These are phyloP conservation scores for Vulpes ferrilata DNA, from an alignment of 2,113 vertebrate genomes.

Conservation along the genomic window DNA sequence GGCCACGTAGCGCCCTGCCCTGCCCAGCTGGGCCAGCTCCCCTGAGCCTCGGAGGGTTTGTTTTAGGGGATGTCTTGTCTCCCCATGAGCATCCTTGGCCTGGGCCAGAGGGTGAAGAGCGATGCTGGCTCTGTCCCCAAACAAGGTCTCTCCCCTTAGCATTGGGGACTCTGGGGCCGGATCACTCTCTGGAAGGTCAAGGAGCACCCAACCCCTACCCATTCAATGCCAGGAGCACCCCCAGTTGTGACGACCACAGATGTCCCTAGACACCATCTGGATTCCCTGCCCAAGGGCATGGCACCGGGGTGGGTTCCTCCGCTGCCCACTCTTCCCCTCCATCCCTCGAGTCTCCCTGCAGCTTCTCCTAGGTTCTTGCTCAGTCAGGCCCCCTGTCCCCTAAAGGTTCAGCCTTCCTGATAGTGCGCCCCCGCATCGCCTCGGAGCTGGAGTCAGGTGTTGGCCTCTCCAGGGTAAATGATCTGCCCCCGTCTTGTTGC, in stretches of 20 bases:
- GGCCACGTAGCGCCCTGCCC: not conserved
- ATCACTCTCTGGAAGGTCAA: not conserved
- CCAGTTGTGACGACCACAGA: not conserved
- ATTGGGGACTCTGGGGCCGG: not conserved
- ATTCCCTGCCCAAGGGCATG: not conserved
- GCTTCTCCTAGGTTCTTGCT: not conserved
- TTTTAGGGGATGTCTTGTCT: not conserved
- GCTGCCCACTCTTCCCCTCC: too few species aligned
- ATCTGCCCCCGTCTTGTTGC: fast-evolving
- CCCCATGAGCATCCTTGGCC: not conserved
- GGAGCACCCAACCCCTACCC: not conserved
- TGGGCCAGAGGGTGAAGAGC: too few species aligned
- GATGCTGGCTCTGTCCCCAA: too few species aligned
- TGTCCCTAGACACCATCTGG: not conserved
- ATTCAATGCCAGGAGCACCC: not conserved
- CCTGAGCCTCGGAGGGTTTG: not conserved
- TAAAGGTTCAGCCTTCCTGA: not conserved
- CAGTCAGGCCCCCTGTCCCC: too few species aligned
- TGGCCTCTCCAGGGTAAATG: not conserved
- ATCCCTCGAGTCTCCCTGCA: fast-evolving
- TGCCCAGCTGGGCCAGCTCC: not conserved
- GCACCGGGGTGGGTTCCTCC: not conserved
- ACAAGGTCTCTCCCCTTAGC: too few species aligned
- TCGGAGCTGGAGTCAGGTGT: not conserved
- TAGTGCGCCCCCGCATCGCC: fast-evolving